Evolutionary conservation across 1,140 invertebrate species (phyloP).

Genomic region (Trinorchestia longiramus): DNA sequence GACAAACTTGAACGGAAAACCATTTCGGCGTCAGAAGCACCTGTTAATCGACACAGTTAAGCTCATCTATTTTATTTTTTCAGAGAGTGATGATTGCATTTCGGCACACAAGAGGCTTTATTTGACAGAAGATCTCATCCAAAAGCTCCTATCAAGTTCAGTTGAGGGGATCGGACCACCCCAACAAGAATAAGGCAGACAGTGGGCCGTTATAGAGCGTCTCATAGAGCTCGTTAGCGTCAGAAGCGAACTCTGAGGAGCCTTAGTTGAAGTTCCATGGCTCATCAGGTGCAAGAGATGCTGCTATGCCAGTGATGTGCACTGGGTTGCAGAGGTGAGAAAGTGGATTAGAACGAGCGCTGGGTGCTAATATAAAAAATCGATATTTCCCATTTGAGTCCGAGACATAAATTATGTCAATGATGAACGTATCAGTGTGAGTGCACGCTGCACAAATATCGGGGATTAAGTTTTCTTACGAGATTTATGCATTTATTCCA

Average conservation of each 20-base stretch:
- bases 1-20: not conserved
- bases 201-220: not conserved
- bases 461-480: no score
- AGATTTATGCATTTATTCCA: no score
- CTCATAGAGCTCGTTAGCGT: not conserved
- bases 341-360: not conserved
- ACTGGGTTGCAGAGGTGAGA: not conserved
- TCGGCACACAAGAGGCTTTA: not conserved
- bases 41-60: not conserved
- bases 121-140: not conserved
- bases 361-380: not conserved
- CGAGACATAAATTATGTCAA: no score
- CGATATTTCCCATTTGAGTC: no score
- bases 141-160: not conserved
- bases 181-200: not conserved
- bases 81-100: not conserved
- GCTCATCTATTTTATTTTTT: not conserved
- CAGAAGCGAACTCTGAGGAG: not conserved
- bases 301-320: no score
- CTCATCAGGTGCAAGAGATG: not conserved
- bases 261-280: no score
- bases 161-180: not conserved
- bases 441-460: no score
- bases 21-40: not conserved
- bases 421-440: no score